Evolutionary conservation across 2,888 invertebrate genomes (phyloP).

Genomic region (Acanthococcus lagerstroemiae): DNA sequence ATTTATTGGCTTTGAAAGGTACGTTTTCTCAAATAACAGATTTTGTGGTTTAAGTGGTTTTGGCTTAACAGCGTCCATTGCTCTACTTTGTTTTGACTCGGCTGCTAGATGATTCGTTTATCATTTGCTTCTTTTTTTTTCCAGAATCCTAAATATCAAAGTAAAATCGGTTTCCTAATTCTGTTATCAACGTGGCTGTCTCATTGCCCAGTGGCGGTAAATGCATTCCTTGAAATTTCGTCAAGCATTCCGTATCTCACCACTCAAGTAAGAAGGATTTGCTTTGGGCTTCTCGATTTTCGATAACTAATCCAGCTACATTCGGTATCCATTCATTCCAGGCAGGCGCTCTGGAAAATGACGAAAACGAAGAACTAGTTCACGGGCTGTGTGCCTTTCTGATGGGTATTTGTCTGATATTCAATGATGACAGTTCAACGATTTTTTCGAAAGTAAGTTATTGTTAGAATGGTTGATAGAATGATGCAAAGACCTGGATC

Average conservation of each 20-base stretch:
- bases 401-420: slow-evolving; percentile 82
- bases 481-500: background rate
- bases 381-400: slow-evolving; percentile 85
- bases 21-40: background rate
- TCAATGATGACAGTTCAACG: slow-evolving; percentile 71
- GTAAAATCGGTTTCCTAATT: slow-evolving; percentile 82
- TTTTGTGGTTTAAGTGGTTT: background rate
- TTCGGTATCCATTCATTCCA: slow-evolving; percentile 42
- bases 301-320: background rate
- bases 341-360: slow-evolving; percentile 72
- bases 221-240: slow-evolving; percentile 65
- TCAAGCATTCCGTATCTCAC: slow-evolving; percentile 77
- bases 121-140: slow-evolving; percentile 33
- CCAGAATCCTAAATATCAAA: slow-evolving; percentile 61
- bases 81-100: no score
- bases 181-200: slow-evolving; percentile 80
- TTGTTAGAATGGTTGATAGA: background rate
- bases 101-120: background rate
- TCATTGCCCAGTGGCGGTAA: slow-evolving; percentile 72
- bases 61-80: no score
- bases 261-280: slow-evolving; percentile 44
- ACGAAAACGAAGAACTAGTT: slow-evolving; percentile 78
- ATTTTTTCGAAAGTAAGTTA: slow-evolving; percentile 55
- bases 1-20: no score
- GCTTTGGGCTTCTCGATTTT: background rate